Evolutionary conservation across 92 coral and sea anemone genomes (phyloP).

Genomic region (Phenganax marumi): DNA sequence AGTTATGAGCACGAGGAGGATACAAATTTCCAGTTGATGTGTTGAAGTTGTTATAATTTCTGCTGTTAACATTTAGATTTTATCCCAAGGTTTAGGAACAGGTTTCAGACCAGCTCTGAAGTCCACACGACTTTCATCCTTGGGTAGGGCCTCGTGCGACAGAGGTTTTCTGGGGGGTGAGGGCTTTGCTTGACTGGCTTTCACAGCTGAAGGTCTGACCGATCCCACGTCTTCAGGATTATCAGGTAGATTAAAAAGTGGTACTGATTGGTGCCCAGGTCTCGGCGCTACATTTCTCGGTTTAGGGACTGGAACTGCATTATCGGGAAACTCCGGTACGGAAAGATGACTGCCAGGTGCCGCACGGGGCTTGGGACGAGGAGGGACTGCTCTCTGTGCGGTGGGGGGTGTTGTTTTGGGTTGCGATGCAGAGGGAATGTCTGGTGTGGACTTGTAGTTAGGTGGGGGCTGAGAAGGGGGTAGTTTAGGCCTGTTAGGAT

Average conservation of each 20-base stretch:
- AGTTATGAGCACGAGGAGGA: not conserved
- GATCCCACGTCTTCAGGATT: slow-evolving; percentile 5
- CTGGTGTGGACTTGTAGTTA: slow-evolving; percentile 13
- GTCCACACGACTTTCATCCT: slow-evolving; percentile 29
- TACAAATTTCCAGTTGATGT: not conserved
- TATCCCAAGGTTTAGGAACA: slow-evolving; percentile 42
- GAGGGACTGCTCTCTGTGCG: not conserved
- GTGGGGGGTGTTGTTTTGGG: slow-evolving; percentile 5
- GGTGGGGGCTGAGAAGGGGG: slow-evolving; percentile 22
- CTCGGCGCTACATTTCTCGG: slow-evolving; percentile 26
- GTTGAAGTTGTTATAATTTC: too few species aligned
- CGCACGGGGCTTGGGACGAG: slow-evolving; percentile 36
- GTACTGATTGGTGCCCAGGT: slow-evolving; percentile 38
- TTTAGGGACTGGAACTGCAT: slow-evolving; percentile 26
- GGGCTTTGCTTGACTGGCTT: slow-evolving; percentile 14
- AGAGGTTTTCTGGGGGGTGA: slow-evolving; percentile 10
- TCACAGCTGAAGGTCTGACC: slow-evolving; percentile 40
- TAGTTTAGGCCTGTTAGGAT: slow-evolving; percentile 24
- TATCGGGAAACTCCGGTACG: slow-evolving; percentile 42
- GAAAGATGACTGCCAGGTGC: slow-evolving; percentile 25
- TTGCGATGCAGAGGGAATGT: not conserved
- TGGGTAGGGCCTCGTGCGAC: not conserved
- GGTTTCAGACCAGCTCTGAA: slow-evolving; percentile 44
- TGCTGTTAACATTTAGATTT: not conserved
- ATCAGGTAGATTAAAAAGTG: slow-evolving; percentile 35